phyloP scores from a whole-genome alignment of 1,140 invertebrate genomes.

The Atta texana region DNA sequence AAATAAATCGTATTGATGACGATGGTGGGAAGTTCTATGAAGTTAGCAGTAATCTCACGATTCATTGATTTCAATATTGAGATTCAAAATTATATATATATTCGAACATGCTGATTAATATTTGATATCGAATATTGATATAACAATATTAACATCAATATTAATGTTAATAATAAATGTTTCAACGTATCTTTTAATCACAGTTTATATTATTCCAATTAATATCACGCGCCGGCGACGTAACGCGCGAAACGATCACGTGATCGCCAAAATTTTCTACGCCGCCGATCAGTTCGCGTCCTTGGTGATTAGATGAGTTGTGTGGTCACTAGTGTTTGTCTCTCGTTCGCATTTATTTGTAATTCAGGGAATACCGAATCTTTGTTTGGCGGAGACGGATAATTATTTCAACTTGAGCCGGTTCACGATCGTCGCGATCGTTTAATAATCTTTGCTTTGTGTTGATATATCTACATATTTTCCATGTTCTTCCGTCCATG shows the following conservation, averaged over 20 bases:
- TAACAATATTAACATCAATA: no score
- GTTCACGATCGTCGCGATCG: background rate
- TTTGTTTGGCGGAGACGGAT: background rate
- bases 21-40: background rate
- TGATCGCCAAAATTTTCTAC: constrained; percentile 15
- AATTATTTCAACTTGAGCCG: background rate
- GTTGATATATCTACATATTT: no score
- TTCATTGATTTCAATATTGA: background rate
- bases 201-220: background rate
- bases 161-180: background rate
- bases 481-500: background rate
- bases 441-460: background rate
- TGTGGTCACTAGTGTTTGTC: background rate
- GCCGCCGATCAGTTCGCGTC: background rate
- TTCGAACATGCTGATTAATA: no score
- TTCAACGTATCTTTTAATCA: background rate
- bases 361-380: background rate
- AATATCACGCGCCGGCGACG: background rate
- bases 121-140: no score
- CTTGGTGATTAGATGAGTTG: background rate
- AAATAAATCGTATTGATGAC: background rate
- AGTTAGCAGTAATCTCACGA: background rate
- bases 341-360: background rate
- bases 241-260: background rate
- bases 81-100: background rate